These are phyloP conservation scores for Scaptomyza hsui DNA, from an alignment of 1,140 invertebrate genomes.

Conservation along the genomic window DNA sequence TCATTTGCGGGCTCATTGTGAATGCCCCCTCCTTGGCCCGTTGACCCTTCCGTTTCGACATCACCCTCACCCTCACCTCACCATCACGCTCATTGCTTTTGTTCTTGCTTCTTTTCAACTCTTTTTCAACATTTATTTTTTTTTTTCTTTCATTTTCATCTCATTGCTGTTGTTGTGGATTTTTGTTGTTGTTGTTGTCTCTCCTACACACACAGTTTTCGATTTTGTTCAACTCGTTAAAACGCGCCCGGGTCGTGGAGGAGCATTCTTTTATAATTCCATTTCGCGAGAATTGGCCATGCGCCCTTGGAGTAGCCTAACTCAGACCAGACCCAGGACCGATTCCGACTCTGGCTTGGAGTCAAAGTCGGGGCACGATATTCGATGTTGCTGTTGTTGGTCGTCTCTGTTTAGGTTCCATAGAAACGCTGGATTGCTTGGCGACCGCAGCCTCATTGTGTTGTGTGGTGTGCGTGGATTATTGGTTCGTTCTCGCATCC, in stretches of 20 bases:
- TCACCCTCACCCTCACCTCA: slow-evolving; percentile 70
- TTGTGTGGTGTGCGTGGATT: slow-evolving; percentile 71
- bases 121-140: slow-evolving; percentile 55
- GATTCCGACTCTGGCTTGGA: slow-evolving; percentile 4
- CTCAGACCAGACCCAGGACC: slow-evolving; percentile 27
- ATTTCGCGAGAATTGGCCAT: slow-evolving; percentile 82
- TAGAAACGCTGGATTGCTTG: slow-evolving; percentile 53
- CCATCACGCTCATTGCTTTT: slow-evolving; percentile 75
- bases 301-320: slow-evolving; percentile 74
- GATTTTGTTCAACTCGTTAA: slow-evolving; percentile 80
- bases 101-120: slow-evolving; percentile 54
- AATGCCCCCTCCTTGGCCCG: slow-evolving; percentile 14
- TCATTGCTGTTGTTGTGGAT: slow-evolving; percentile 65
- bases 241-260: slow-evolving; percentile 64
- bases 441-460: slow-evolving; percentile 45
- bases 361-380: slow-evolving; percentile 52
- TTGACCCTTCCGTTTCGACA: slow-evolving; percentile 35
- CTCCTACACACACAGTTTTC: slow-evolving; percentile 60
- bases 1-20: slow-evolving; percentile 80
- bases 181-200: too few species aligned
- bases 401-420: slow-evolving; percentile 59
- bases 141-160: slow-evolving; percentile 79
- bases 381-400: too few species aligned
- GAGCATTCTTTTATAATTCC: slow-evolving; percentile 83
- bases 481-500: slow-evolving; percentile 75